Evolutionary conservation across 2,113 vertebrate species (phyloP).

Genomic region (Paraplagusia blochii): DNA sequence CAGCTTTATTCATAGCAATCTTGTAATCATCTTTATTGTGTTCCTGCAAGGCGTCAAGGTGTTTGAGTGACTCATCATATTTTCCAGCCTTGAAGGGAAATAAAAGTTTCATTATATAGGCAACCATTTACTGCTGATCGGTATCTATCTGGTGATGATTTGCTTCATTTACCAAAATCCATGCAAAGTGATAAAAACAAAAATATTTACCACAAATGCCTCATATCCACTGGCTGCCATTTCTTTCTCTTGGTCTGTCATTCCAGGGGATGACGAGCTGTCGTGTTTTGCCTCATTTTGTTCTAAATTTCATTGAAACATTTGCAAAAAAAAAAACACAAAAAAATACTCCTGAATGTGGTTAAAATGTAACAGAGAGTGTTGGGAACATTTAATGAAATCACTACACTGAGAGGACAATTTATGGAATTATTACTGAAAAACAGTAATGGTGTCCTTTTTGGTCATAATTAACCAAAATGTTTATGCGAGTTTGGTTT

Average conservation of each 20-base stretch:
- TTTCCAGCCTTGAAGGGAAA: slow-evolving; percentile 81
- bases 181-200: neutral
- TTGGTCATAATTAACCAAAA: too few species aligned
- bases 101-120: neutral
- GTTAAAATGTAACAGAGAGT: neutral
- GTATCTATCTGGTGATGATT: too few species aligned
- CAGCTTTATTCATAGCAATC: slow-evolving; percentile 90
- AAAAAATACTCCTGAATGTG: neutral
- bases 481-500: too few species aligned
- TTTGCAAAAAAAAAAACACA: neutral
- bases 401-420: too few species aligned
- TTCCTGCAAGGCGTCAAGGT: slow-evolving; percentile 87
- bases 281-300: slow-evolving; percentile 84
- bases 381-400: too few species aligned
- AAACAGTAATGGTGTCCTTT: too few species aligned
- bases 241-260: slow-evolving; percentile 91
- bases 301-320: slow-evolving; percentile 69
- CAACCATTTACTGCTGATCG: neutral
- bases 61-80: slow-evolving; percentile 87
- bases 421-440: too few species aligned
- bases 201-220: slow-evolving; percentile 82
- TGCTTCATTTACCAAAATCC: neutral
- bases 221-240: slow-evolving; percentile 83
- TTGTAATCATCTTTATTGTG: slow-evolving; percentile 98
- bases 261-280: slow-evolving; percentile 77